Conservation (phyloP, 2,797 vertebrate species). For the Periparus ater region DNA sequence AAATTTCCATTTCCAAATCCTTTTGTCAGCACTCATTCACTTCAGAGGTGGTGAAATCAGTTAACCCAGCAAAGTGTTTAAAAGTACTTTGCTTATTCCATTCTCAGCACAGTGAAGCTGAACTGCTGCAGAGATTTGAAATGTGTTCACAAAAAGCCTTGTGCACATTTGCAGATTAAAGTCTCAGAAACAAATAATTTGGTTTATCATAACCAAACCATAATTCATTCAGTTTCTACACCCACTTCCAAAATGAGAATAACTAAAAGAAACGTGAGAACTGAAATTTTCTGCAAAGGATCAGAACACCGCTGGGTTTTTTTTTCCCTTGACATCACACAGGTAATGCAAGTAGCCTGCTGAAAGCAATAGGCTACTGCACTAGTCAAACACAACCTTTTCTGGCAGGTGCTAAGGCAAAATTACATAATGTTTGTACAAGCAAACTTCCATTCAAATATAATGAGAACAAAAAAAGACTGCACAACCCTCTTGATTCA, state of each 20-base stretch:
- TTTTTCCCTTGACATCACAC: conserved; percentile 30
- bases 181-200: conserved; percentile 53
- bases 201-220: conserved; percentile 52
- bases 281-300: conserved; percentile 62
- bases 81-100: conserved; percentile 28
- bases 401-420: conserved; percentile 46
- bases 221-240: conserved; percentile 62
- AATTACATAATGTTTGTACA: conserved; percentile 16
- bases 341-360: conserved; percentile 56
- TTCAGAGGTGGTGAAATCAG: conserved; percentile 42
- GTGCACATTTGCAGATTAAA: conserved; percentile 10
- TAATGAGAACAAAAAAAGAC: conserved; percentile 53
- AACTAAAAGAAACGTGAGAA: conserved; percentile 62
- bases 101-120: conserved; percentile 14
- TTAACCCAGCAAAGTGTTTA: conserved; percentile 48
- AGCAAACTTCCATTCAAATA: conserved; percentile 51
- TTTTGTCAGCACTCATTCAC: conserved; percentile 15
- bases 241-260: conserved; percentile 51
- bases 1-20: conserved; percentile 41
- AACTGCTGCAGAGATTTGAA: neutral
- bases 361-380: conserved; percentile 57
- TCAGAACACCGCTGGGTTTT: conserved; percentile 25
- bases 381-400: conserved; percentile 43
- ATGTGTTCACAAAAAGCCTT: conserved; percentile 21
- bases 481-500: conserved; percentile 47